Evolutionary conservation across 1,140 invertebrate species (phyloP).

Genomic region (Brachionus paranguensis): DNA sequence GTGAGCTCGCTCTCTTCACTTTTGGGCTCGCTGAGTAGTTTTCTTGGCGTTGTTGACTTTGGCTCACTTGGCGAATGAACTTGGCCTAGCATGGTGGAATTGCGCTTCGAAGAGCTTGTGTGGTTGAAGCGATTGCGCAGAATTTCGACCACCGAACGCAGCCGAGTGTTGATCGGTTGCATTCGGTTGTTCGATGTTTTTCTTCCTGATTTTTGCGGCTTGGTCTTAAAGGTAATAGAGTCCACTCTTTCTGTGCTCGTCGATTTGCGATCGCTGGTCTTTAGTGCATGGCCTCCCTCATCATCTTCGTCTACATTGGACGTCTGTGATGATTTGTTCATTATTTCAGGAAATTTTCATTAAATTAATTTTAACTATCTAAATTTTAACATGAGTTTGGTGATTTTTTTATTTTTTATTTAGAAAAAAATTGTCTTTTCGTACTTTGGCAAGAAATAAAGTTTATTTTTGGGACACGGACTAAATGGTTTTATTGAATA

Average conservation of each 20-base stretch:
- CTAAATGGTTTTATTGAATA: background rate
- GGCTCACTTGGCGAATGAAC: background rate
- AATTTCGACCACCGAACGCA: slow-evolving; percentile 15
- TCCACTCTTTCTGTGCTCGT: background rate
- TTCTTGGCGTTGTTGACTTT: background rate
- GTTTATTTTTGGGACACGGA: background rate
- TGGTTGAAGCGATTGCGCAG: slow-evolving; percentile 5
- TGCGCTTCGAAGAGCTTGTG: background rate
- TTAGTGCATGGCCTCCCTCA: background rate
- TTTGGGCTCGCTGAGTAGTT: background rate
- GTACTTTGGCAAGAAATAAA: background rate
- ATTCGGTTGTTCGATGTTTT: background rate
- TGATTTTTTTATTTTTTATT: too few relatives aligned
- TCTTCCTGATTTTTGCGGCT: background rate
- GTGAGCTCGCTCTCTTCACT: background rate
- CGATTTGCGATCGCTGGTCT: background rate
- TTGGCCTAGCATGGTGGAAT: background rate
- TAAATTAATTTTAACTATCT: background rate
- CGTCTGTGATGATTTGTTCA: slow-evolving; percentile 19
- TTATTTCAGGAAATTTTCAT: slow-evolving; percentile 13
- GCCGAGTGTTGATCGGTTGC: background rate
- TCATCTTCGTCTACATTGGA: slow-evolving; percentile 4
- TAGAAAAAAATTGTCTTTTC: background rate
- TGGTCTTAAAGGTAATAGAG: background rate
- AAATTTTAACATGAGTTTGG: background rate